phyloP scores from a whole-genome alignment of 2,113 vertebrate species.

The Cochlearius cochlearius region DNA sequence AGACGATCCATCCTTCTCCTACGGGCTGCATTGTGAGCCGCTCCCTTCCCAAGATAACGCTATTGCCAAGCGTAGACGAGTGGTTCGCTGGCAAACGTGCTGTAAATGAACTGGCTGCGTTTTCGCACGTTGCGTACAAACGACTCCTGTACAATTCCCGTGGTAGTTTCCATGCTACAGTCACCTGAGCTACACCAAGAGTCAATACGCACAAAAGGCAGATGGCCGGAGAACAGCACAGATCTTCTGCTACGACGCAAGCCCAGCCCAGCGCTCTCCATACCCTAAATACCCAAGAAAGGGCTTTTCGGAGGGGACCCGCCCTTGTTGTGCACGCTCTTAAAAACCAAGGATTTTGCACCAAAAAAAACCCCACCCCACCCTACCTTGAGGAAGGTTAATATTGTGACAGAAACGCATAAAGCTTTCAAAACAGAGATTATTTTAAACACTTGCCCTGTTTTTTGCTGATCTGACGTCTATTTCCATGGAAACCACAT shows the following conservation, averaged over 20 bases:
- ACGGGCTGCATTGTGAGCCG: not conserved
- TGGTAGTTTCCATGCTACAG: not conserved
- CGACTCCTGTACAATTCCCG: accelerated
- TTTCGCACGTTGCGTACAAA: accelerated
- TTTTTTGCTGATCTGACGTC: slow-evolving; percentile 68
- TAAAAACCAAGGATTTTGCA: not conserved
- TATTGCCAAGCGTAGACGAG: not conserved
- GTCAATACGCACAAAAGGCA: not conserved
- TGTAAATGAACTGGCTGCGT: accelerated
- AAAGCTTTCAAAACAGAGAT: slow-evolving; percentile 76
- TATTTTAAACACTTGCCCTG: slow-evolving; percentile 72
- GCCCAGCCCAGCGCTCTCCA: not conserved
- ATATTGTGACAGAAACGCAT: slow-evolving; percentile 73
- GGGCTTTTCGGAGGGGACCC: not conserved
- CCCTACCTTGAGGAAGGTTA: slow-evolving; percentile 61
- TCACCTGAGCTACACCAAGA: not conserved
- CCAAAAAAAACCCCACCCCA: not conserved
- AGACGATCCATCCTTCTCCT: not conserved
- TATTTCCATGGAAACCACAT: slow-evolving; percentile 83
- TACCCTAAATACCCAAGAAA: not conserved
- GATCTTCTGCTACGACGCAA: not conserved
- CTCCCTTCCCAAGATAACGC: not conserved
- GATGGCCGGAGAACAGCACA: not conserved
- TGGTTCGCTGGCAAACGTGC: accelerated
- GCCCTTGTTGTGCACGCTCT: not conserved